phyloP scores from a whole-genome alignment of 2,888 invertebrate species.

The Oscheius sp. region DNA sequence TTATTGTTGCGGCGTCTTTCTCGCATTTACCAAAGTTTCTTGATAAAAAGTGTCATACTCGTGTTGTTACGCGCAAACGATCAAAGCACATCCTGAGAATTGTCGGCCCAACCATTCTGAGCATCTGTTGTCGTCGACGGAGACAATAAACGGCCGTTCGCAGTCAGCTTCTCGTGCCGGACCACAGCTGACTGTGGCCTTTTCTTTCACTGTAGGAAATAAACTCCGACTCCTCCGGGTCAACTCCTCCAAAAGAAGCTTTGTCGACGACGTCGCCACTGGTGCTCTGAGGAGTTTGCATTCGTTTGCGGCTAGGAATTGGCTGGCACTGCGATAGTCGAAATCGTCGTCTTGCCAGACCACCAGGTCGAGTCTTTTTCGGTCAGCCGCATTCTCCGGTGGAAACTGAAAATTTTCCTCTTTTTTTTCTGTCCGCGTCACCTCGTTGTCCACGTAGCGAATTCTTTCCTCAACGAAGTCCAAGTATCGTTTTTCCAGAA shows the following conservation, averaged over 20 bases:
- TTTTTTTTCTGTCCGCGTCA: slow-evolving; percentile 17
- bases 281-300: slow-evolving; percentile 28
- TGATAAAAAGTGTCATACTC: neutral
- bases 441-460: slow-evolving; percentile 54
- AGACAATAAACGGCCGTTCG: slow-evolving; percentile 47
- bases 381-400: slow-evolving; percentile 57
- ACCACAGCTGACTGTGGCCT: slow-evolving; percentile 26
- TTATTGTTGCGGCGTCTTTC: neutral
- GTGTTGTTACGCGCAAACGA: slow-evolving; percentile 53
- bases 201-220: slow-evolving; percentile 41
- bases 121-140: slow-evolving; percentile 48
- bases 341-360: slow-evolving; percentile 37
- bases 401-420: slow-evolving; percentile 49
- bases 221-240: neutral
- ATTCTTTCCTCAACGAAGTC: slow-evolving; percentile 64
- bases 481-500: slow-evolving; percentile 58
- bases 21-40: neutral
- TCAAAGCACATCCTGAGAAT: slow-evolving; percentile 63
- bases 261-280: neutral
- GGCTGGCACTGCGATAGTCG: slow-evolving; percentile 4
- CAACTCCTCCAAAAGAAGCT: slow-evolving; percentile 4
- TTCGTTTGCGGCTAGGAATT: slow-evolving; percentile 20
- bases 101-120: slow-evolving; percentile 56
- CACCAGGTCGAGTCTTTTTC: slow-evolving; percentile 45
- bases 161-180: slow-evolving; percentile 44